Evolutionary conservation across 2,797 vertebrate species (phyloP).

Genomic region (Falco columbarius): DNA sequence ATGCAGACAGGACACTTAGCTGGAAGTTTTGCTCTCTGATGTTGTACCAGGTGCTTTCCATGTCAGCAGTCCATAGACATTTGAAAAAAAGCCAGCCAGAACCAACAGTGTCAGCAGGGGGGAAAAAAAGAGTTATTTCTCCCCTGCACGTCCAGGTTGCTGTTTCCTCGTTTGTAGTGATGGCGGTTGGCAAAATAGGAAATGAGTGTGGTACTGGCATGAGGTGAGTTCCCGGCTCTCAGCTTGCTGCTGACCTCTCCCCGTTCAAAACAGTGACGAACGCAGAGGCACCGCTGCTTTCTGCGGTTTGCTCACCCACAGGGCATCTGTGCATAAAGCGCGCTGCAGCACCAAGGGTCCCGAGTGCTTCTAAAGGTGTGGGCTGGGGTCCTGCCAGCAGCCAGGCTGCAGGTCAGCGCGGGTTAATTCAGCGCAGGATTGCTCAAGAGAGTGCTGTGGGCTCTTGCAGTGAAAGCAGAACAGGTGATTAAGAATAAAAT

Average conservation of each 20-base stretch:
- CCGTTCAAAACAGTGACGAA: background rate
- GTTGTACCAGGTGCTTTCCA: background rate
- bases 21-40: background rate
- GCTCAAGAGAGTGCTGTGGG: background rate
- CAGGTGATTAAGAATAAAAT: background rate
- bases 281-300: background rate
- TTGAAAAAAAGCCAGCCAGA: background rate
- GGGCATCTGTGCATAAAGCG: background rate
- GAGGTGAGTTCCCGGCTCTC: background rate
- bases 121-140: background rate
- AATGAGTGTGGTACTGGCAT: background rate
- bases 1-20: background rate
- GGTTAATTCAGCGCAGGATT: background rate
- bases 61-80: background rate
- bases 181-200: background rate
- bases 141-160: background rate
- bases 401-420: background rate
- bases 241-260: background rate
- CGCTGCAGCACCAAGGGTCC: background rate
- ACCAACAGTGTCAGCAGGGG: background rate
- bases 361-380: accelerated
- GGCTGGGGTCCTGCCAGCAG: background rate
- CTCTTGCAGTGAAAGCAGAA: background rate
- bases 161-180: background rate
- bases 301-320: background rate